Percentiles rank a stretch among this genome's conserved stretches.
phyloP scores from a whole-genome alignment of 2,797 vertebrate genomes.

The Remorina albescens region DNA sequence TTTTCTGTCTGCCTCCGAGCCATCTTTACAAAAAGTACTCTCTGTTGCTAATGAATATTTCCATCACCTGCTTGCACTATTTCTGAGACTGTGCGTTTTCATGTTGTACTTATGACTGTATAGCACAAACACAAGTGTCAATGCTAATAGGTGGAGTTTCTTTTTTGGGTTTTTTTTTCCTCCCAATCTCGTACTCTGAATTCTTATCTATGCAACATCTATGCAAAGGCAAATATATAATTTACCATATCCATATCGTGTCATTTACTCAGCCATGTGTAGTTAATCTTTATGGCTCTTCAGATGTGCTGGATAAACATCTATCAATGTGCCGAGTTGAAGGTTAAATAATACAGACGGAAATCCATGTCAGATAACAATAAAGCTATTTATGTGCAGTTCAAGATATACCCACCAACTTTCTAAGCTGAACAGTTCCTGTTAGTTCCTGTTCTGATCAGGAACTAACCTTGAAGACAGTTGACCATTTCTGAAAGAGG shows the following conservation, averaged over 20 bases:
- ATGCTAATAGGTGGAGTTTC: constrained; percentile 18
- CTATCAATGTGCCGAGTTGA: not conserved
- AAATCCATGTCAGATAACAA: constrained; percentile 8
- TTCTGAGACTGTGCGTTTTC: constrained; percentile 21
- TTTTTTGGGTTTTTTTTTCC: too few relatives aligned
- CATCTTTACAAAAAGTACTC: constrained; percentile 61
- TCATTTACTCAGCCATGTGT: too few relatives aligned
- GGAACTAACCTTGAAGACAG: not conserved
- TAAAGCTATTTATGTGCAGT: not conserved
- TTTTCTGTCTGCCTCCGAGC: constrained; percentile 77
- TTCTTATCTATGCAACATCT: too few relatives aligned
- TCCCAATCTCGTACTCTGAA: too few relatives aligned
- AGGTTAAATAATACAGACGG: constrained; percentile 1
- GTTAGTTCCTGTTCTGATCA: not conserved
- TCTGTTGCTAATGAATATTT: constrained; percentile 62
- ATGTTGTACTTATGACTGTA: constrained; percentile 12
- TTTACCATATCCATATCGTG: too few relatives aligned
- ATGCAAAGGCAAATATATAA: too few relatives aligned
- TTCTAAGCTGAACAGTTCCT: not conserved
- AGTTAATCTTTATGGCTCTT: too few relatives aligned
- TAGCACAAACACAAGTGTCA: not conserved
- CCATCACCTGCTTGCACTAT: constrained; percentile 52
- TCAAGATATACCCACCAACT: not conserved
- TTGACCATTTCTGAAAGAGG: not conserved
- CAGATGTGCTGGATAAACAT: not conserved